Conservation (phyloP, 1,140 invertebrate species). For the Drosophila repletoides region DNA sequence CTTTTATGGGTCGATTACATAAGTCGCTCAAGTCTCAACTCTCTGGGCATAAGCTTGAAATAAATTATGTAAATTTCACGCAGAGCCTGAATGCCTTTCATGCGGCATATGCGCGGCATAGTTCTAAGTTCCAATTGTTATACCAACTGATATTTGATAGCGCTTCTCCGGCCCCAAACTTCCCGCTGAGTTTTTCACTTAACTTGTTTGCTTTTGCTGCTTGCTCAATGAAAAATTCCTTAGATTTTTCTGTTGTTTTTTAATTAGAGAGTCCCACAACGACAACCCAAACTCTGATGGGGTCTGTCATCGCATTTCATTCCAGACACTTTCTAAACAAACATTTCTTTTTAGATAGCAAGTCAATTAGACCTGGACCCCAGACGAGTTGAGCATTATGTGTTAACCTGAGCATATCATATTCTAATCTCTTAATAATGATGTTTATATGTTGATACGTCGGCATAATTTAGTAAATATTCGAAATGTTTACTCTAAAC, state of each 20-base stretch:
- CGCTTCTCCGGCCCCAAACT: neutral
- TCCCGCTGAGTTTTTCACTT: conserved; percentile 37
- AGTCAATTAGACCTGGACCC: conserved; percentile 30
- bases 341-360: conserved; percentile 33
- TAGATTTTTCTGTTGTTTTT: conserved; percentile 10
- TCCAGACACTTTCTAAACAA: conserved; percentile 43
- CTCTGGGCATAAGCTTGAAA: conserved; percentile 32
- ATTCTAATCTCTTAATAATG: conserved; percentile 5
- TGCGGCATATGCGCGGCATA: conserved; percentile 22
- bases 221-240: conserved; percentile 36
- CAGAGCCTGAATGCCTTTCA: conserved; percentile 27
- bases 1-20: conserved; percentile 44
- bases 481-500: too few relatives aligned
- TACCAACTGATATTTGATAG: conserved; percentile 38
- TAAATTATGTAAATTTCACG: conserved; percentile 48
- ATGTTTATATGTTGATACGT: neutral
- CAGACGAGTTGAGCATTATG: conserved; percentile 14
- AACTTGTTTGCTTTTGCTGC: conserved; percentile 37
- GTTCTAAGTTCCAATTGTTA: conserved; percentile 30
- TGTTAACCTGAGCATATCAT: conserved; percentile 12
- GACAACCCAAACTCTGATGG: neutral
- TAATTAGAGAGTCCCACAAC: conserved; percentile 21
- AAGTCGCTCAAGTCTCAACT: conserved; percentile 26
- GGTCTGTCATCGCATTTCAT: conserved; percentile 17
- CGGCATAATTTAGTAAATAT: neutral